Conservation (phyloP, 2,797 vertebrate species). For the Fistularia commersonii region DNA sequence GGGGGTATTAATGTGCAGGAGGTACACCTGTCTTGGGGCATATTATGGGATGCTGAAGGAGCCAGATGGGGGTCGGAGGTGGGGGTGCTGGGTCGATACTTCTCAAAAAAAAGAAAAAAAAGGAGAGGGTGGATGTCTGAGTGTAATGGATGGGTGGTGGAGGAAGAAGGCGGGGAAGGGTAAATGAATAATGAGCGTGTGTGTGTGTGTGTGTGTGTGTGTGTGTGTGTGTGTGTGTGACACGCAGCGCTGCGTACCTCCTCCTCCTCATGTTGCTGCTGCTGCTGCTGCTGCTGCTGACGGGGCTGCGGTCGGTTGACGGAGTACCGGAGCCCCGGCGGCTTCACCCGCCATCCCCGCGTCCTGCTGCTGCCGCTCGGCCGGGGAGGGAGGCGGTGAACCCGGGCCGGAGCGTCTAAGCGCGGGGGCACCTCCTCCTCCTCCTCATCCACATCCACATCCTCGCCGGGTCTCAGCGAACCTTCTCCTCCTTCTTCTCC, state of each 20-base stretch:
- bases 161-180: slow-evolving; percentile 43
- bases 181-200: slow-evolving; percentile 66
- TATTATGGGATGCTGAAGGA: slow-evolving; percentile 19
- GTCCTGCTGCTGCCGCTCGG: background rate
- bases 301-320: slow-evolving; percentile 48
- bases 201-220: too few species aligned
- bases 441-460: slow-evolving; percentile 45
- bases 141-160: slow-evolving; percentile 33
- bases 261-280: slow-evolving; percentile 36
- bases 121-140: background rate
- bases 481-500: slow-evolving; percentile 39
- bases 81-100: slow-evolving; percentile 23
- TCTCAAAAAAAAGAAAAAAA: background rate
- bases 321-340: slow-evolving; percentile 51
- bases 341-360: slow-evolving; percentile 75
- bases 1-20: too few species aligned
- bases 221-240: slow-evolving; percentile 38
- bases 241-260: slow-evolving; percentile 51
- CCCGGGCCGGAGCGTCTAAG: slow-evolving; percentile 17
- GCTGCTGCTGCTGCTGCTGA: slow-evolving; percentile 29
- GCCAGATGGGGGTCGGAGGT: slow-evolving; percentile 9
- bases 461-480: slow-evolving; percentile 30
- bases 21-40: slow-evolving; percentile 4
- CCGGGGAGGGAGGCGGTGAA: too few species aligned
- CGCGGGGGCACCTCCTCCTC: slow-evolving; percentile 38